A percentile compares a stretch with the other conserved stretches of the same genome.
phyloP scores from a whole-genome alignment of 2,113 vertebrate species.

The Lophochroa leadbeateri region DNA sequence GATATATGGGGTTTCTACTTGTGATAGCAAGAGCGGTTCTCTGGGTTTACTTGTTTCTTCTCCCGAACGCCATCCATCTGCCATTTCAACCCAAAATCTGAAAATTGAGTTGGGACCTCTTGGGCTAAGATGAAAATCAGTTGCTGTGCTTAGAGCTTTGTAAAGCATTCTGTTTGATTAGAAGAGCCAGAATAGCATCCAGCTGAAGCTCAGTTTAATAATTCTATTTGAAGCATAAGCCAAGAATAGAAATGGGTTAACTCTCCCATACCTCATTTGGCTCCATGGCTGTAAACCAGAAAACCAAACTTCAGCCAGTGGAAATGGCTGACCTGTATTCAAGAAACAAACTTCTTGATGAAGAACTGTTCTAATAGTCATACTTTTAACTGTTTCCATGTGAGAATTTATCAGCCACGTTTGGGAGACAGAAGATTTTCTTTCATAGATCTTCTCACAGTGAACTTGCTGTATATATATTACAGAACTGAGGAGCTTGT shows the following conservation, averaged over 20 bases:
- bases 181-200: constrained; percentile 46
- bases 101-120: background rate
- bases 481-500: background rate
- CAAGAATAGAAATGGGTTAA: constrained; percentile 28
- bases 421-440: background rate
- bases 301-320: constrained; percentile 18
- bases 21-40: background rate
- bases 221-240: constrained; percentile 52
- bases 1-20: background rate
- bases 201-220: constrained; percentile 55
- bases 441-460: background rate
- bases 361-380: background rate
- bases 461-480: background rate
- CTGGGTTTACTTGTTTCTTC: background rate
- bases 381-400: background rate
- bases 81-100: background rate
- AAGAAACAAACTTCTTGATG: background rate
- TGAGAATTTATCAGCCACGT: background rate
- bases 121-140: constrained; percentile 16
- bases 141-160: background rate
- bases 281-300: constrained; percentile 41
- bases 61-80: background rate
- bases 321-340: background rate
- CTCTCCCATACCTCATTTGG: constrained; percentile 43
- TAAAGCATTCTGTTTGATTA: constrained; percentile 38